Evolutionary conservation across 1,140 invertebrate species (phyloP).

Genomic region (Wasmannia auropunctata): DNA sequence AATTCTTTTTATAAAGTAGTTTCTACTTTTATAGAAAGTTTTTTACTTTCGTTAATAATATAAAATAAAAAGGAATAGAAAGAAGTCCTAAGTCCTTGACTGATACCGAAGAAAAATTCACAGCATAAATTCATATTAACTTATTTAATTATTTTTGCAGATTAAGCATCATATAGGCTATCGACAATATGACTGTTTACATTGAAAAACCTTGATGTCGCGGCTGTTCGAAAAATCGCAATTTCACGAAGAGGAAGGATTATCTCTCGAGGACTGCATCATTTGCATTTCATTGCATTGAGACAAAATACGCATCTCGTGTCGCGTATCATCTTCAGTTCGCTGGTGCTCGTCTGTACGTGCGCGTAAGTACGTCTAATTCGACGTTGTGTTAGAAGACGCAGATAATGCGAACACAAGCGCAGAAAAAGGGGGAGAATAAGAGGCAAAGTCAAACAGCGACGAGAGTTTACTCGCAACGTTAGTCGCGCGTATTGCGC

Average conservation of each 20-base stretch:
- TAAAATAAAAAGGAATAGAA: background rate
- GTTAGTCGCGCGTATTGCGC: constrained; percentile 30
- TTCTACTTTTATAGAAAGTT: background rate
- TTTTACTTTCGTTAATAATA: background rate
- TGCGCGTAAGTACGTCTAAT: constrained; percentile 11
- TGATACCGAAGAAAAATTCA: background rate
- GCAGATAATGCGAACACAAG: constrained; percentile 61
- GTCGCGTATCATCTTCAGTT: background rate
- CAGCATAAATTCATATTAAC: background rate
- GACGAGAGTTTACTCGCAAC: constrained; percentile 57
- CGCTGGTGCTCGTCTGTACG: background rate
- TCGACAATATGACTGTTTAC: background rate
- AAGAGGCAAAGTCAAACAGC: constrained; percentile 75
- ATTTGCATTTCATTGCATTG: constrained; percentile 39
- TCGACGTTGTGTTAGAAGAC: constrained; percentile 46
- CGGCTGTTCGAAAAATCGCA: background rate
- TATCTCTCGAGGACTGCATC: constrained; percentile 15
- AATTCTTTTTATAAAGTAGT: background rate
- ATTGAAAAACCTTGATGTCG: background rate
- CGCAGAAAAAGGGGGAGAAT: constrained; percentile 71
- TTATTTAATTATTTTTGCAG: background rate
- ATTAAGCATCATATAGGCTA: background rate
- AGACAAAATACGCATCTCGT: constrained; percentile 14
- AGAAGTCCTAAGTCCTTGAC: background rate
- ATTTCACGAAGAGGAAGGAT: background rate